Evolutionary conservation across 2,113 vertebrate species (phyloP).

Genomic region (Rhinichthys klamathensis): DNA sequence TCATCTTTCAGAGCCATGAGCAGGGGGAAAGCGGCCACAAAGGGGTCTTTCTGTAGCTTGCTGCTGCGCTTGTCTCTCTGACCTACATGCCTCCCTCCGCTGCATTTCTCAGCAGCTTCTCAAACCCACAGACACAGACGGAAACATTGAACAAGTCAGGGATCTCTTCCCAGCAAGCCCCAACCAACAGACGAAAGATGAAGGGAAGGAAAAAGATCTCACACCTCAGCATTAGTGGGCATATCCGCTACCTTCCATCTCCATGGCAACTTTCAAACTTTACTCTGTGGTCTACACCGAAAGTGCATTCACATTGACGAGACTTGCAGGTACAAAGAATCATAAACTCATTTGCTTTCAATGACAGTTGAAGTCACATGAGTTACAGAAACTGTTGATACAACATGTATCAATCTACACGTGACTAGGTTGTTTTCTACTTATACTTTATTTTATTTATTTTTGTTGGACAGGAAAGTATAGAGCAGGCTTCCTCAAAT

Average conservation of each 20-base stretch:
- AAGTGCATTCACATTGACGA: background rate
- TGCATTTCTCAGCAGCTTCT: slow-evolving; percentile 47
- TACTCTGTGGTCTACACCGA: background rate
- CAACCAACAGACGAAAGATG: slow-evolving; percentile 18
- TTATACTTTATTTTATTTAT: too few relatives aligned
- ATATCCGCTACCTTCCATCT: background rate
- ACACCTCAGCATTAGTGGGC: slow-evolving; percentile 31
- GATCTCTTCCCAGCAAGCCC: slow-evolving; percentile 45
- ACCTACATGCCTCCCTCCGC: slow-evolving; percentile 61
- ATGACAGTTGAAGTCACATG: background rate
- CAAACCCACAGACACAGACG: slow-evolving; percentile 60
- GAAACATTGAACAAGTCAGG: slow-evolving; percentile 53
- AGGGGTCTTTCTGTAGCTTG: slow-evolving; percentile 70
- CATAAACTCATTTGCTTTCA: background rate
- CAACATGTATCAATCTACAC: background rate
- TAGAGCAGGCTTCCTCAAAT: too few relatives aligned
- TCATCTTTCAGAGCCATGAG: slow-evolving; percentile 70
- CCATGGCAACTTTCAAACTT: slow-evolving; percentile 11
- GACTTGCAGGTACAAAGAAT: background rate
- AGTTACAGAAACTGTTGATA: background rate
- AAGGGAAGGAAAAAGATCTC: slow-evolving; percentile 19
- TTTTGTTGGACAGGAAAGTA: too few relatives aligned
- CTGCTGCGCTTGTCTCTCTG: slow-evolving; percentile 59
- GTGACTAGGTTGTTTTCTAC: background rate
- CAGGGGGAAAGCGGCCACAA: slow-evolving; percentile 63